Base-by-base conservation (phyloP, 2,888 invertebrate species). In the Plebejus anna region DNA sequence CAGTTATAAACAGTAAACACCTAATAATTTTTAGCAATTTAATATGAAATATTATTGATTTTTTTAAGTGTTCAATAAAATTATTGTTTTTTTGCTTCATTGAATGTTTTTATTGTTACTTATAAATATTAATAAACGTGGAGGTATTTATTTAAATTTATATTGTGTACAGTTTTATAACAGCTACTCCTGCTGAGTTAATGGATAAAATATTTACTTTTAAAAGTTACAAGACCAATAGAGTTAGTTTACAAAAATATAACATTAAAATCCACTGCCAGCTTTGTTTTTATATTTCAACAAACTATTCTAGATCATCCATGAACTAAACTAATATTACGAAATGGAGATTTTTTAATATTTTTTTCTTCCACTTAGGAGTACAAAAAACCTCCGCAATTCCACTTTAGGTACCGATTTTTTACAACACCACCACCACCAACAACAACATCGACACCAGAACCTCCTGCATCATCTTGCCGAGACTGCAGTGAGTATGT, bases 401-500 rank as follows among this genome's bases (percentile, higher is more conserved):
- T 22, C n/a, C 13, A 28, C 5, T 72, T 47, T 11, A 47, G 22
- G 47, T 28, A 72, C n/a, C 28, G 61, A 42, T n/a, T n/a, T 6
- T 38, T 22, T 5, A n/a, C 75, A 42, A 59, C 75, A 59, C 55
- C 59, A 57, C 1, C 55, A 61, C n/a, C 55, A 16, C 1, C 61
- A 22, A 9, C 75, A 22, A 61, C 75, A 61, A 38, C 75, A 38
- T 6, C 55, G 28, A 9, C 22, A 59, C 16, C 61, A 28, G 9
- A 22, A 61, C 4, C 61, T 4, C 59, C 75, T 0, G 16, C 22
- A 16, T 61, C 75, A n/a, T 32, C 61, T n/a, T 91, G 91, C 79
- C 84, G 87, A 82, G 88, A 91, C 78, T 91, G 91, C 78, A 86
- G 91, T 91, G 82, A 88, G 84, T 83, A 77, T 16, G 47, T 71